phyloP scores from a whole-genome alignment of 2,113 vertebrate species.

The Dipodomys ordii region DNA sequence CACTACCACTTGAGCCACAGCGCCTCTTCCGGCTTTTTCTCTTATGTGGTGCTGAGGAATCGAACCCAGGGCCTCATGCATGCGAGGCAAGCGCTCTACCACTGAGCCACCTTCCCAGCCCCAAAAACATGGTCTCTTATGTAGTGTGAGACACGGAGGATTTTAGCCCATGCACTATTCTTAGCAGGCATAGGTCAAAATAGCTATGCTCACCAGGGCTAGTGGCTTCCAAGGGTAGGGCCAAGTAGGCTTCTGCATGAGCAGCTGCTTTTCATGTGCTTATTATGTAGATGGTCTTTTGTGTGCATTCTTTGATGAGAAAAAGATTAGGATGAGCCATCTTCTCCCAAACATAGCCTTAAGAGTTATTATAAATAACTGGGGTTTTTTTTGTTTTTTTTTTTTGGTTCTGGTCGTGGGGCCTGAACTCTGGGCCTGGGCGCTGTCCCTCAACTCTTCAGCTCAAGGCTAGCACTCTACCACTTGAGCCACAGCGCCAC shows the following conservation, averaged over 20 bases:
- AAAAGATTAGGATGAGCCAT: neutral
- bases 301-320: neutral
- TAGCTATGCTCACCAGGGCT: neutral
- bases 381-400: no score
- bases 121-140: neutral
- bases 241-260: neutral
- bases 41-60: no score
- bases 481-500: no score
- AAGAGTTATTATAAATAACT: neutral
- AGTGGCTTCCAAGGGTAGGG: neutral
- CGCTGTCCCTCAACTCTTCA: no score
- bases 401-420: no score
- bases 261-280: neutral
- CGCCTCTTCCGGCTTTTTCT: no score
- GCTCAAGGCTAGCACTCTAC: no score
- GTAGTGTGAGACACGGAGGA: neutral
- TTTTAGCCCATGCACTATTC: neutral
- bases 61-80: no score
- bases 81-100: no score
- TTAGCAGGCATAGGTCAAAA: neutral
- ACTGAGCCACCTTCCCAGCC: no score
- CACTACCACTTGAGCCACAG: no score
- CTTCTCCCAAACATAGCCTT: neutral
- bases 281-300: slow-evolving; percentile 18
- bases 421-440: no score